Conservation (phyloP, 2,888 invertebrate genomes). For the Harpalus rubripes region DNA sequence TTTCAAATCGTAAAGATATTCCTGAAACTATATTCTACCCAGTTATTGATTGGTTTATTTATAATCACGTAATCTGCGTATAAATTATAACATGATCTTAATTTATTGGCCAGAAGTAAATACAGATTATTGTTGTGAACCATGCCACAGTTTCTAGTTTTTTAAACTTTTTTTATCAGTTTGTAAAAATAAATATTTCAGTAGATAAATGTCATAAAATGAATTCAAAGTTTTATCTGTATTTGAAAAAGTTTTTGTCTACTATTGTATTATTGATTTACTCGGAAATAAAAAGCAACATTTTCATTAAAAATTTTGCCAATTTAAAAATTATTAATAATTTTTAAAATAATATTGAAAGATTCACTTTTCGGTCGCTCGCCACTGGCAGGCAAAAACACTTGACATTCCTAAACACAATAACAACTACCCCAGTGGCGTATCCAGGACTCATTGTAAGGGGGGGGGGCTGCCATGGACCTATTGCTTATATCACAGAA, state of each 20-base stretch:
- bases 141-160: not conserved
- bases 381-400: no score
- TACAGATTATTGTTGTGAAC: conserved; percentile 17
- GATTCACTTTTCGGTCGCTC: no score
- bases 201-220: not conserved
- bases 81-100: conserved; percentile 33
- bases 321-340: no score
- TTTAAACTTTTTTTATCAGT: not conserved
- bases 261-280: not conserved
- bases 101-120: conserved; percentile 18
- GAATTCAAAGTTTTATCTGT: not conserved
- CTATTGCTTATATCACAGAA: no score
- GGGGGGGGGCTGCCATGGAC: no score
- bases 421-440: no score
- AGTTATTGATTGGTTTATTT: conserved; percentile 49
- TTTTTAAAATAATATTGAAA: no score
- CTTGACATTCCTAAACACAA: no score
- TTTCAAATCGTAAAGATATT: conserved; percentile 43
- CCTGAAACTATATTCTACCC: conserved; percentile 1
- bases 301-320: no score
- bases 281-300: not conserved
- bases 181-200: not conserved
- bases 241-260: not conserved
- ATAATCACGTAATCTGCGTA: conserved; percentile 48
- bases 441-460: no score